These are phyloP conservation scores for Alviniconcha marisindica DNA, from an alignment of 1,140 invertebrate genomes.

Conservation along the genomic window DNA sequence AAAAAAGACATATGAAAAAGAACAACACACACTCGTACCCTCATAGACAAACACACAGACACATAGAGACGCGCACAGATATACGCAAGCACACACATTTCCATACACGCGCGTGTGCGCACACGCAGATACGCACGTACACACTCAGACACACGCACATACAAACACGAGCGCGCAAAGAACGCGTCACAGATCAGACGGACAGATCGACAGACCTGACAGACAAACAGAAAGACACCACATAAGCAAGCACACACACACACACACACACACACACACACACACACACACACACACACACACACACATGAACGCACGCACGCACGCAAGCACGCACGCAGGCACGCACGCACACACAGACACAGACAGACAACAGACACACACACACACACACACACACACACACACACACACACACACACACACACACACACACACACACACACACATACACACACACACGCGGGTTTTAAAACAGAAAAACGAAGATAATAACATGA, in stretches of 20 bases:
- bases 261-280: neutral
- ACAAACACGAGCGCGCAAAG: neutral
- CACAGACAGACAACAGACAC: neutral
- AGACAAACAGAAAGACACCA: neutral
- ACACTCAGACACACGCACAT: neutral
- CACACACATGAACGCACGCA: neutral
- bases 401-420: constrained; percentile 16
- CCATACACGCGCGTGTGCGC: too few relatives aligned
- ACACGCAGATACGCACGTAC: too few relatives aligned
- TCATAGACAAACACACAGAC: too few relatives aligned
- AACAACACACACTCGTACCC: too few relatives aligned
- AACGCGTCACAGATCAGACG: neutral
- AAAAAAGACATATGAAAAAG: too few relatives aligned
- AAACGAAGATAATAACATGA: too few relatives aligned
- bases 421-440: constrained; percentile 8
- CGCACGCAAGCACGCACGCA: neutral
- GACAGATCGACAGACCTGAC: too few relatives aligned
- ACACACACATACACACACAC: constrained; percentile 1
- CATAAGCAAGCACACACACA: neutral
- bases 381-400: constrained; percentile 6
- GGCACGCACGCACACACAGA: neutral
- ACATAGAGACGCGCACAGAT: too few relatives aligned
- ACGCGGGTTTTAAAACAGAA: neutral
- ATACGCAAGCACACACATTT: too few relatives aligned
- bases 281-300: constrained; percentile 6